Evolutionary conservation across 2,113 vertebrate genomes (phyloP).

Genomic region (Varanus komodoensis): DNA sequence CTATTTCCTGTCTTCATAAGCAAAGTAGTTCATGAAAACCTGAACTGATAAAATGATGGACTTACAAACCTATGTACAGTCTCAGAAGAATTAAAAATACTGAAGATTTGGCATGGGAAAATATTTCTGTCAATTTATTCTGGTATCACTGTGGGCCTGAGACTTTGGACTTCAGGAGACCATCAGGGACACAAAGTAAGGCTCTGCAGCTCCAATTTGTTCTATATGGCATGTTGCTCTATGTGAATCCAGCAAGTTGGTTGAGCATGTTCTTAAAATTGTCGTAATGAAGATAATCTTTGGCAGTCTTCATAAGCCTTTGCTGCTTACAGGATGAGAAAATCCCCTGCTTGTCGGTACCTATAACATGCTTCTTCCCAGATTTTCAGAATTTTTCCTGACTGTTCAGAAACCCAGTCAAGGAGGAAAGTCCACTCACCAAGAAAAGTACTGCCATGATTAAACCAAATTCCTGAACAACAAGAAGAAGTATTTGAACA

Average conservation of each 20-base stretch:
- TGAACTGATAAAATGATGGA: not conserved
- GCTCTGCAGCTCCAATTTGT: not conserved
- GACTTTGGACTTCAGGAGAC: too few species aligned
- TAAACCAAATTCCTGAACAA: conserved; percentile 16
- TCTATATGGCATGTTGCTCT: not conserved
- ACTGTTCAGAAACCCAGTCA: not conserved
- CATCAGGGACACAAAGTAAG: not conserved
- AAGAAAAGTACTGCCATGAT: conserved; percentile 2
- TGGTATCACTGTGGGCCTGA: not conserved
- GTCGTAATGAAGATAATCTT: not conserved
- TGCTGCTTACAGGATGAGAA: not conserved
- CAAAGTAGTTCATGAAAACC: not conserved
- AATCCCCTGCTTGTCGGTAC: conserved; percentile 33
- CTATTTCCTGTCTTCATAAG: not conserved
- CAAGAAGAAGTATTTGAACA: conserved; percentile 21
- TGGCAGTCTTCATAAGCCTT: not conserved
- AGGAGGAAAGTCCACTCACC: not conserved
- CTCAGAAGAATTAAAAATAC: not conserved
- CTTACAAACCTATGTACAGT: not conserved
- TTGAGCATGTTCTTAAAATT: not conserved
- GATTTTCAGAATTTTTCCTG: conserved; percentile 36
- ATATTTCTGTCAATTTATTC: not conserved
- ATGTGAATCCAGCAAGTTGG: not conserved
- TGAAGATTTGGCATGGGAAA: not conserved
- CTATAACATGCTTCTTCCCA: not conserved